These are phyloP conservation scores for Myotis pilosus DNA, from an alignment of 2,797 vertebrate genomes.

Conservation along the genomic window DNA sequence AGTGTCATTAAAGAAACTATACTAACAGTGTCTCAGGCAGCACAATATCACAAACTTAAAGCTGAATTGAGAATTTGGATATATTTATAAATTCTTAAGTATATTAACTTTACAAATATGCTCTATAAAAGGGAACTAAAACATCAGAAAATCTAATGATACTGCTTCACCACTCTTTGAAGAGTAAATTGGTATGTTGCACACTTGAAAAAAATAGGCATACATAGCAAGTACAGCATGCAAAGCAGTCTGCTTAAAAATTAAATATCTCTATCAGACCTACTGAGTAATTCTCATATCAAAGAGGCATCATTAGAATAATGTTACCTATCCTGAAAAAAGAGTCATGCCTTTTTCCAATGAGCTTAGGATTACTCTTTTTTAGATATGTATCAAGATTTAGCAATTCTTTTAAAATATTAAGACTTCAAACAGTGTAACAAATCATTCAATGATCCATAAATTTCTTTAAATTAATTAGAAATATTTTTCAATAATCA, in stretches of 20 bases:
- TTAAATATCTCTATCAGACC: background rate
- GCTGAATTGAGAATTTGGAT: background rate
- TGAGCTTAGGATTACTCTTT: background rate
- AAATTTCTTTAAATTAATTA: background rate
- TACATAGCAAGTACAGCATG: background rate
- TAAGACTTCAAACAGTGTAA: background rate
- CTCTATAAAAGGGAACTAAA: background rate
- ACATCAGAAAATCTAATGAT: background rate
- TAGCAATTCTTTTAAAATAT: background rate
- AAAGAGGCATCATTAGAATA: background rate
- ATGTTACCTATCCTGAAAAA: background rate
- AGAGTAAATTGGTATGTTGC: background rate
- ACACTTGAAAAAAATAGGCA: background rate
- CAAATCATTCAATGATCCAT: background rate
- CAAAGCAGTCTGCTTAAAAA: background rate
- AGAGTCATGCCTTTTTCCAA: background rate
- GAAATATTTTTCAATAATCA: background rate
- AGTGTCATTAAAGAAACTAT: background rate
- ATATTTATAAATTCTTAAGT: constrained; percentile 5
- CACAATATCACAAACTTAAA: background rate
- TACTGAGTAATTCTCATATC: background rate
- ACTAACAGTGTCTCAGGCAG: background rate
- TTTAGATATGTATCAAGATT: background rate
- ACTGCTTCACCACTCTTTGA: background rate
- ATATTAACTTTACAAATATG: background rate